Conservation (phyloP, 2,113 vertebrate species). For the Melanotaenia duboulayi region DNA sequence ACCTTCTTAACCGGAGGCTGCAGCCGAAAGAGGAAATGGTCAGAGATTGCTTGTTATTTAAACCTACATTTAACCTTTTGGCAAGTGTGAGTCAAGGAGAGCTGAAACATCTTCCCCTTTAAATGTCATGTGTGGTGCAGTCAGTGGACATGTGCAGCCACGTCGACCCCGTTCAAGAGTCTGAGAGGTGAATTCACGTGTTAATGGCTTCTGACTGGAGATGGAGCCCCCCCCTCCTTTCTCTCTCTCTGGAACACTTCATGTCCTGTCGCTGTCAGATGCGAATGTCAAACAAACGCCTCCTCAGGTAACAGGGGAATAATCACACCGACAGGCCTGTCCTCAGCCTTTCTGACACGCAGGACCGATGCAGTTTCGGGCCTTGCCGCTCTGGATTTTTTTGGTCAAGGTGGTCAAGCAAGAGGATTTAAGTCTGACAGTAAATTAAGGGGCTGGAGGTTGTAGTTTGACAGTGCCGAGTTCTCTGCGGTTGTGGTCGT, state of each 20-base stretch:
- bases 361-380: slow-evolving; percentile 23
- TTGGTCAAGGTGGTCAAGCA: slow-evolving; percentile 31
- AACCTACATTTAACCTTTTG: slow-evolving; percentile 78
- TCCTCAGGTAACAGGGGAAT: slow-evolving; percentile 86
- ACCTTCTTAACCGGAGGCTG: slow-evolving; percentile 71
- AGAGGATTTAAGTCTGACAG: slow-evolving; percentile 7
- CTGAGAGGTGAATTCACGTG: slow-evolving; percentile 81
- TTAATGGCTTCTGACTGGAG: slow-evolving; percentile 86
- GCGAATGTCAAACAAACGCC: slow-evolving; percentile 89
- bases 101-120: slow-evolving; percentile 52
- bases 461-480: background rate
- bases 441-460: slow-evolving; percentile 15
- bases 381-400: background rate
- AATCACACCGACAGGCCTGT: slow-evolving; percentile 87
- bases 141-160: slow-evolving; percentile 73
- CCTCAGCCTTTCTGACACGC: slow-evolving; percentile 83
- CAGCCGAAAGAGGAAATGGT: slow-evolving; percentile 70
- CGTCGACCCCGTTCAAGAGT: slow-evolving; percentile 35
- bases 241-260: slow-evolving; percentile 67
- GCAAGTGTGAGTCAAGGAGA: slow-evolving; percentile 77
- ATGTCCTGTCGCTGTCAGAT: slow-evolving; percentile 86
- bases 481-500: slow-evolving; percentile 22
- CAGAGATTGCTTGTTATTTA: slow-evolving; percentile 75
- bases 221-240: slow-evolving; percentile 74
- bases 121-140: slow-evolving; percentile 73